Evolutionary conservation across 2,888 invertebrate species (phyloP).

Genomic region (Spatulosminthurus flaviceps): DNA sequence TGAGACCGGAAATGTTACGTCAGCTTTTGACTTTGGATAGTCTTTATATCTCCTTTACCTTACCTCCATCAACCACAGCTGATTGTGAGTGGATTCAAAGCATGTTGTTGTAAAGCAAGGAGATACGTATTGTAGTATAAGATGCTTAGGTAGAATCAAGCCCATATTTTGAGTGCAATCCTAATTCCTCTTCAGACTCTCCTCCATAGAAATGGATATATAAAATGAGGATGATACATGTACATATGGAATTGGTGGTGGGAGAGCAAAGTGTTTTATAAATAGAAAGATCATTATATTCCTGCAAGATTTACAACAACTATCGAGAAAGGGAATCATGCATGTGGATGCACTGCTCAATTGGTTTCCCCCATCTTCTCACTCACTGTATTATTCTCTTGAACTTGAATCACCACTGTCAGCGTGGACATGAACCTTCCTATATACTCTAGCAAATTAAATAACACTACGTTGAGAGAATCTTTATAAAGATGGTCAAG

Average conservation of each 20-base stretch:
- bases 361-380: neutral
- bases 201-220: too few species aligned
- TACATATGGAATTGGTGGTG: neutral
- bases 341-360: constrained; percentile 7
- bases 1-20: constrained; percentile 45
- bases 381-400: neutral
- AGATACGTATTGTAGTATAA: too few species aligned
- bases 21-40: neutral
- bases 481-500: constrained; percentile 63
- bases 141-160: too few species aligned
- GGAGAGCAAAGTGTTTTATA: neutral
- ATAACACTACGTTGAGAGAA: neutral
- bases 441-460: neutral
- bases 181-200: too few species aligned
- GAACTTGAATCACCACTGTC: neutral
- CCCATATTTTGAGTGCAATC: too few species aligned
- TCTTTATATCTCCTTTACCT: neutral
- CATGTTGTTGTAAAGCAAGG: too few species aligned
- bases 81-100: too few species aligned
- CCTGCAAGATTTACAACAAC: constrained; percentile 7
- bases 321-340: constrained; percentile 3
- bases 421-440: neutral
- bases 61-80: too few species aligned
- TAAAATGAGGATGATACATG: too few species aligned
- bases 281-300: neutral